Conservation (phyloP, 64 coral and sea anemone species). For the Montipora efflorescens region DNA sequence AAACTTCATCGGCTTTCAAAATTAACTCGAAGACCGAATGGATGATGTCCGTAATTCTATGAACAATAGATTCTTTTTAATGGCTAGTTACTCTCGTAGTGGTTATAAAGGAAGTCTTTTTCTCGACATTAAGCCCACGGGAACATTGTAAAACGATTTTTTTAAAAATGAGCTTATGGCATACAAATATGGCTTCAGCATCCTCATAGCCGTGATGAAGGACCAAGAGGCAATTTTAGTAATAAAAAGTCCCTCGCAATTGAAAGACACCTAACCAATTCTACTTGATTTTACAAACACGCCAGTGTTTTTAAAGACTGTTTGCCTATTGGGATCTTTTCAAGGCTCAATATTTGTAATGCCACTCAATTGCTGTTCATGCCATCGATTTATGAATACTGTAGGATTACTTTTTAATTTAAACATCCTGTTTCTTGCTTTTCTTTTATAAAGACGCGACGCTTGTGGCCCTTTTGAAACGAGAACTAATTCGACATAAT, state of each 20-base stretch:
- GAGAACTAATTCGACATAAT: neutral
- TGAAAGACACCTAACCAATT: neutral
- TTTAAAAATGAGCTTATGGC: neutral
- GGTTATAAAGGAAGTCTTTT: neutral
- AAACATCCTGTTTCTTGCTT: neutral
- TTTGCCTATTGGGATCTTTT: slow-evolving; percentile 23
- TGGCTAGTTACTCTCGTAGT: neutral
- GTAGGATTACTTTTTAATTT: slow-evolving; percentile 29
- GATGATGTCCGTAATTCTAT: neutral
- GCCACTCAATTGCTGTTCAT: slow-evolving; percentile 40
- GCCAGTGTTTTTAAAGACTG: slow-evolving; percentile 23
- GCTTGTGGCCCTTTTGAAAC: neutral
- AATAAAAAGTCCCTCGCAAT: neutral
- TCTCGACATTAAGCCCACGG: neutral
- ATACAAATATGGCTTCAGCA: neutral
- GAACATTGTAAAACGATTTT: neutral
- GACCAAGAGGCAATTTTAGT: neutral
- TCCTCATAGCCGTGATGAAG: neutral
- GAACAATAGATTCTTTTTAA: neutral
- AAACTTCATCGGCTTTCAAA: neutral
- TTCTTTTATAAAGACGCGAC: neutral
- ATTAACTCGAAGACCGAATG: neutral
- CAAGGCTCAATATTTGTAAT: slow-evolving; percentile 51
- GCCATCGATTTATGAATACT: slow-evolving; percentile 53
- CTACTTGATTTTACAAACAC: neutral